Base-by-base conservation (phyloP, 2,113 vertebrate genomes). In the Solenodon paradoxus region DNA sequence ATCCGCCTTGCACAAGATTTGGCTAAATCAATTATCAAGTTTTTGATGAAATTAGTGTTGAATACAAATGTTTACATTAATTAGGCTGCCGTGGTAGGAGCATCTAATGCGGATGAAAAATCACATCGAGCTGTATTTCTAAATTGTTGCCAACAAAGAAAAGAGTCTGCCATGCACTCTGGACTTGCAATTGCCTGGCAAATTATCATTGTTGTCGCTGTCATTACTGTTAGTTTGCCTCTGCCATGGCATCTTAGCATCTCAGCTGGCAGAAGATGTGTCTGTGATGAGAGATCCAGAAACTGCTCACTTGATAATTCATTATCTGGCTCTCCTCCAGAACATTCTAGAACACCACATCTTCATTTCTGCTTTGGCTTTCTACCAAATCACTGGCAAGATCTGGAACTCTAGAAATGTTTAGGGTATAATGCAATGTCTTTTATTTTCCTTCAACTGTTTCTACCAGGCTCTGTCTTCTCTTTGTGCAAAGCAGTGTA, bases 251-350 rank as follows among this genome's bases (percentile, higher is more conserved):
- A 77, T 88, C 68, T 85, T 86, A 92, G 77, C 35, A n/a, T 84
- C 53, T 90, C 72, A 72, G 64, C 38, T 86, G 66, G 55, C 69
- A 15, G 26, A 49, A 83, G 51, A 53, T 59, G 86, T 86, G 47
- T 55, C 69, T 61, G 87, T 69, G 63, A 30, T 71, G 74, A 82
- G 40, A 85, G 28, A 71, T 15, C 4, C 66, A 91, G 69, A 93
- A 97, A 82, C 40, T 63, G 75, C 80, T 90, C 63, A 47, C 49
- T 74, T 63, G 87, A 69, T 91, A 92, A 95, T 78, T 93, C 83
- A 79, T 83, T 86, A 75, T 89, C 42, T 89, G 92, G 64, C 71
- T 74, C 2, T 90, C 35, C 91, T 92, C 87, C 35, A 71, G 75
- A 96, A 96, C 79, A 64, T 26, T 94, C 69, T 69, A 90, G 47